Conservation (phyloP, 2,113 vertebrate species). For the Tapirus terrestris region DNA sequence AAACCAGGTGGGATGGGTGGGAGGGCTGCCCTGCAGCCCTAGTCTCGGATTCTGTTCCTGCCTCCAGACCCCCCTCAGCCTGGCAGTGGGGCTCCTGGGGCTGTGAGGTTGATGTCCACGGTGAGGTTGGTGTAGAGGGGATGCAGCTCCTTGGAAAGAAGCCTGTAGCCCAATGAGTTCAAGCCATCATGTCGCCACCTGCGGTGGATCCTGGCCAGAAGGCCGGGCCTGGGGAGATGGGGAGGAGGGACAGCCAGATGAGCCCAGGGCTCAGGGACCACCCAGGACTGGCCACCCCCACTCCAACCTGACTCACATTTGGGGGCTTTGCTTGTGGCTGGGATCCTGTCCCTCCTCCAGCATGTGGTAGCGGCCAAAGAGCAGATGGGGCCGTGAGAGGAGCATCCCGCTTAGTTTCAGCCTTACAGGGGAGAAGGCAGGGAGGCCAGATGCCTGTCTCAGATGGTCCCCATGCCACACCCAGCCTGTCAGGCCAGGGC, state of each 20-base stretch:
- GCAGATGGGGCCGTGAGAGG: constrained; percentile 86
- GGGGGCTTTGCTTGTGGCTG: constrained; percentile 88
- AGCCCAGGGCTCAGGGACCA: neutral
- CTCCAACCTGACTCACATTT: constrained; percentile 80
- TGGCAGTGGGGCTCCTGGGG: constrained; percentile 60
- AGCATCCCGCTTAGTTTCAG: constrained; percentile 86
- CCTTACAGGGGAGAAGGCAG: constrained; percentile 62
- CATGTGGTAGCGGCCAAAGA: constrained; percentile 89
- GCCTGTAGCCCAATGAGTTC: constrained; percentile 85
- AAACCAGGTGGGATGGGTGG: neutral
- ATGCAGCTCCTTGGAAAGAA: constrained; percentile 85
- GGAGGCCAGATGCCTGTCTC: neutral
- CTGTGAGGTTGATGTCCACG: constrained; percentile 85
- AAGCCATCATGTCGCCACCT: constrained; percentile 88
- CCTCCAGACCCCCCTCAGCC: neutral
- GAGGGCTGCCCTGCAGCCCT: neutral
- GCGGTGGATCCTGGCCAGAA: constrained; percentile 86
- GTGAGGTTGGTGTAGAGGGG: constrained; percentile 92
- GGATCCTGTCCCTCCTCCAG: constrained; percentile 90
- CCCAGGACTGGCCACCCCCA: neutral
- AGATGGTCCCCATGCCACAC: no score
- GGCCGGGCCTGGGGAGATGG: constrained; percentile 85
- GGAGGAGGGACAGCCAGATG: no score
- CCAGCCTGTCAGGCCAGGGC: neutral
- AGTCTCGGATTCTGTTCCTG: neutral